Evolutionary conservation across 1,140 invertebrate species (phyloP).

Genomic region (Bombus cullumanus): DNA sequence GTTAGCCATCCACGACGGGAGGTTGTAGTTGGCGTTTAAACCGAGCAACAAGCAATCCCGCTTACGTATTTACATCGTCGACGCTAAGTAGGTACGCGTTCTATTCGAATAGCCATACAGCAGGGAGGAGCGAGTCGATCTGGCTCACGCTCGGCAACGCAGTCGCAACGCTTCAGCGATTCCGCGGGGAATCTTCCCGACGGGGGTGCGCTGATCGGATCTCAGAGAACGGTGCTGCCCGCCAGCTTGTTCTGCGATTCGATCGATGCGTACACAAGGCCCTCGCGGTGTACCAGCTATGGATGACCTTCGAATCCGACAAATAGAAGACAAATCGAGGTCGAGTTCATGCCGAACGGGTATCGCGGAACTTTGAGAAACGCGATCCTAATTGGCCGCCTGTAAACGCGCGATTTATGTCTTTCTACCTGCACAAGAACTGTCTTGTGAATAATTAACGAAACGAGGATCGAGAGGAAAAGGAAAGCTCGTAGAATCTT

Average conservation of each 20-base stretch:
- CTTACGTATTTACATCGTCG: constrained; percentile 39
- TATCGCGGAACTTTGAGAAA: constrained; percentile 13
- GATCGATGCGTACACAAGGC: not conserved
- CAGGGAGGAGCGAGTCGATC: constrained; percentile 30
- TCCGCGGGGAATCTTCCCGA: constrained; percentile 37
- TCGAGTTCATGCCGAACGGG: not conserved
- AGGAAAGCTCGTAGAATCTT: not conserved
- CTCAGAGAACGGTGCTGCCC: not conserved
- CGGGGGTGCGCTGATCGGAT: constrained; percentile 47
- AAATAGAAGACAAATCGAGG: constrained; percentile 26
- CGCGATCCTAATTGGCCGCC: constrained; percentile 1
- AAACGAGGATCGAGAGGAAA: constrained; percentile 28
- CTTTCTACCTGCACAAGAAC: constrained; percentile 53
- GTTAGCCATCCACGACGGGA: constrained; percentile 63
- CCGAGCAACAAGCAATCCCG: constrained; percentile 59
- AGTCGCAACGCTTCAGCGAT: constrained; percentile 50
- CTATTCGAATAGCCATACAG: constrained; percentile 43
- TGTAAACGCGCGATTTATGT: constrained; percentile 56
- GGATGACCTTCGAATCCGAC: not conserved
- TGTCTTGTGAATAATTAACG: constrained; percentile 63
- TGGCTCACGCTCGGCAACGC: constrained; percentile 12
- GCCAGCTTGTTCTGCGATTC: not conserved
- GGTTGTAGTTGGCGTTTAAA: constrained; percentile 56
- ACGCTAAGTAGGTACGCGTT: constrained; percentile 64
- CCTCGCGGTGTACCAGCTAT: not conserved